Evolutionary conservation across 30 jellyfish, hydroid and myxozoan species (phyloP).

Genomic region (Turritopsis rubra): DNA sequence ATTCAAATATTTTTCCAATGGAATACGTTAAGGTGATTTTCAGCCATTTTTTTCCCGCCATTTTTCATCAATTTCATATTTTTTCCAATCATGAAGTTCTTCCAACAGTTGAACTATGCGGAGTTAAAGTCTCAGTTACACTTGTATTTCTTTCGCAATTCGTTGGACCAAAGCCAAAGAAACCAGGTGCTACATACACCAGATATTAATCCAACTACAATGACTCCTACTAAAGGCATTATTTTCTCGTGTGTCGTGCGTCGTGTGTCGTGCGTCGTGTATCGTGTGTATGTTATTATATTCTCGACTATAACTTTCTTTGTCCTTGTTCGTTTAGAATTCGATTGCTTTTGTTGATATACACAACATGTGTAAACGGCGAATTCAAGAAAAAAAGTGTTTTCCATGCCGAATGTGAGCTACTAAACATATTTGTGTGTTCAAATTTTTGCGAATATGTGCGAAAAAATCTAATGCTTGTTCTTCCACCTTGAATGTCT

Average conservation of each 20-base stretch:
- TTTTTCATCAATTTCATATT: too few relatives aligned
- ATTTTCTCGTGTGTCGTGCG: neutral
- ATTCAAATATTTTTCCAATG: too few relatives aligned
- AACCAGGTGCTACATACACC: constrained; percentile 94
- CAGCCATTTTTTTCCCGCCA: too few relatives aligned
- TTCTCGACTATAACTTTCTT: too few relatives aligned
- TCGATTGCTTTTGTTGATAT: neutral
- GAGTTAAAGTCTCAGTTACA: neutral
- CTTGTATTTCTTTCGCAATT: neutral
- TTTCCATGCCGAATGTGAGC: neutral
- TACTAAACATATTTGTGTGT: too few relatives aligned
- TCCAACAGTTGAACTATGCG: too few relatives aligned
- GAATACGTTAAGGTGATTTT: too few relatives aligned
- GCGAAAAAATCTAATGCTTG: too few relatives aligned
- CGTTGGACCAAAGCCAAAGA: constrained; percentile 92
- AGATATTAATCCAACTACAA: constrained; percentile 72
- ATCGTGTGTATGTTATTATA: neutral
- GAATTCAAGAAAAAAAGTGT: neutral
- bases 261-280: neutral
- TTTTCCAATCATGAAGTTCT: neutral
- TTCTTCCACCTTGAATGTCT: too few relatives aligned
- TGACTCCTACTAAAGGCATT: constrained; percentile 84
- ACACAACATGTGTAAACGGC: neutral
- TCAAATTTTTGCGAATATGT: too few relatives aligned
- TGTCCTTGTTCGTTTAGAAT: neutral